Evolutionary conservation across 1,140 invertebrate species (phyloP).

Genomic region (Bradysia coprophila): DNA sequence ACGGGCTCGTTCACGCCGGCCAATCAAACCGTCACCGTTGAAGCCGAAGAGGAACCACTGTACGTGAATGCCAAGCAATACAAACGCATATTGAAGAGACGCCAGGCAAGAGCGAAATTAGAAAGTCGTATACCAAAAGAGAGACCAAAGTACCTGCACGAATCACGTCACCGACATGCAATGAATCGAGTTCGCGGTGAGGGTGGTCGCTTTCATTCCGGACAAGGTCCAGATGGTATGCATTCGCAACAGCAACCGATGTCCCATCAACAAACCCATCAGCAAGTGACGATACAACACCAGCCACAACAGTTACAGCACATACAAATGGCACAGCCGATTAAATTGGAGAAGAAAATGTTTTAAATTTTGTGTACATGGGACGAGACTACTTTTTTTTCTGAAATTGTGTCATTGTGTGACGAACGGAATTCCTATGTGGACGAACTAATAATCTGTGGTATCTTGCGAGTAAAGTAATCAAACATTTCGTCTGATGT

Average conservation of each 20-base stretch:
- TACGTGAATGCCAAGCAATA: conserved; percentile 99
- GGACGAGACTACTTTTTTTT: too few species aligned
- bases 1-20: conserved; percentile 7
- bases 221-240: conserved; percentile 20
- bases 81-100: conserved; percentile 73
- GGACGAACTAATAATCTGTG: too few species aligned
- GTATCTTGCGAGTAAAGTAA: too few species aligned
- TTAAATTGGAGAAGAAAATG: not conserved
- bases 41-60: conserved; percentile 80
- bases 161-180: conserved; percentile 91
- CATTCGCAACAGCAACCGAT: not conserved
- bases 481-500: too few species aligned
- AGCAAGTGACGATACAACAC: too few species aligned
- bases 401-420: too few species aligned
- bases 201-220: conserved; percentile 87
- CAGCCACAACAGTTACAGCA: conserved; percentile 6
- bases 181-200: conserved; percentile 94
- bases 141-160: conserved; percentile 97
- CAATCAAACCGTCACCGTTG: conserved; percentile 30
- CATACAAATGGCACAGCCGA: not conserved
- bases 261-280: conserved; percentile 2
- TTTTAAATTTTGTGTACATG: too few species aligned
- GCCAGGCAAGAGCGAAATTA: conserved; percentile 77
- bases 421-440: too few species aligned
- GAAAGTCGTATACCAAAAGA: conserved; percentile 94